Percentiles rank a stretch among this genome's conserved stretches.
Evolutionary conservation across 2,113 vertebrate species (phyloP).

Genomic region (Theristicus caerulescens): DNA sequence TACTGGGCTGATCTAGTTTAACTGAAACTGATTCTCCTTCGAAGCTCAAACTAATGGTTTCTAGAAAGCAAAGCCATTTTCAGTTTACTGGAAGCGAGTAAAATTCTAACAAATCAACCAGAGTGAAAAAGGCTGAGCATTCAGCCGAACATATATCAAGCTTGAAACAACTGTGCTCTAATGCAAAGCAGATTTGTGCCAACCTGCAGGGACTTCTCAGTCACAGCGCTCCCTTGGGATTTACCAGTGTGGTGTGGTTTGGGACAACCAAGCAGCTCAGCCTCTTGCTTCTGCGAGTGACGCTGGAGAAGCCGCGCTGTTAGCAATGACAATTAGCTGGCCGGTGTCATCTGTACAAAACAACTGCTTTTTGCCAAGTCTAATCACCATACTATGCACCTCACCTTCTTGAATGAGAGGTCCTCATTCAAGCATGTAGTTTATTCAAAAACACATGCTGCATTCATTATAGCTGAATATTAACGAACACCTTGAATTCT

Average conservation of each 20-base stretch:
- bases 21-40: not conserved
- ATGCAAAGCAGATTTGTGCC: not conserved
- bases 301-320: not conserved
- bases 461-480: constrained; percentile 48
- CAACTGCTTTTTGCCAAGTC: constrained; percentile 19
- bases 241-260: fast-evolving
- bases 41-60: not conserved
- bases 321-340: not conserved
- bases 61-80: not conserved
- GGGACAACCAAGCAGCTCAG: not conserved
- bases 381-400: not conserved
- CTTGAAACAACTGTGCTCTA: not conserved
- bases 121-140: not conserved
- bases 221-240: not conserved
- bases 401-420: constrained; percentile 48
- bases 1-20: not conserved
- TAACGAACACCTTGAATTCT: constrained; percentile 59
- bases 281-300: not conserved
- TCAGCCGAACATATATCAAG: not conserved
- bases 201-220: not conserved
- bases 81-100: not conserved
- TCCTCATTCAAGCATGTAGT: constrained; percentile 21
- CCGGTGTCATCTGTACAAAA: not conserved
- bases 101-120: constrained; percentile 3
- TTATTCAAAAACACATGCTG: constrained; percentile 43